Percentiles rank a stretch among this genome's conserved stretches.
Conservation (phyloP, 2,888 invertebrate species). For the Amorpha juglandis region DNA sequence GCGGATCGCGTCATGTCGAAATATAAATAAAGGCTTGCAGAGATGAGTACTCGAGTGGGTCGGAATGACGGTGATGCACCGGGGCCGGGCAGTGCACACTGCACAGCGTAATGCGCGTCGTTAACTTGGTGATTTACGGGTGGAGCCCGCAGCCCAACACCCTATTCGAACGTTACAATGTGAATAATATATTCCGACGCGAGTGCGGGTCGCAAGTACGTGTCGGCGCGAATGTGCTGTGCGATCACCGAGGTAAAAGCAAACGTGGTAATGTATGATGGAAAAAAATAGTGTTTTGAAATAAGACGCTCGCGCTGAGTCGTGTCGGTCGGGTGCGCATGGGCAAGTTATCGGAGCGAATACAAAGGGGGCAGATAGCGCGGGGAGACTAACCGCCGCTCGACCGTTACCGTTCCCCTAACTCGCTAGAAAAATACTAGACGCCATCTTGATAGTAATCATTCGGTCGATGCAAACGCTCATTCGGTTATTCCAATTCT, state of each 20-base stretch:
- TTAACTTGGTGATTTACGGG: constrained; percentile 74
- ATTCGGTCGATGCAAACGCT: constrained; percentile 57
- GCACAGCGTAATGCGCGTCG: constrained; percentile 68
- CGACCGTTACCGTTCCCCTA: constrained; percentile 83
- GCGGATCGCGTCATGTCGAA: constrained; percentile 33
- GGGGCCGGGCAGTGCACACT: constrained; percentile 32
- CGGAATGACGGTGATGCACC: constrained; percentile 49
- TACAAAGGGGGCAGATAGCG: constrained; percentile 83
- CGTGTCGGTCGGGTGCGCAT: constrained; percentile 83
- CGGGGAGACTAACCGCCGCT: constrained; percentile 82
- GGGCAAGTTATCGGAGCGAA: constrained; percentile 84
- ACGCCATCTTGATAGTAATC: constrained; percentile 70
- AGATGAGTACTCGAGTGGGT: constrained; percentile 56
- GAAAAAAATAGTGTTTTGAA: constrained; percentile 70
- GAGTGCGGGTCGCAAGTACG: constrained; percentile 49
- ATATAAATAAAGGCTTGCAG: constrained; percentile 44
- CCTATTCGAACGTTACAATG: constrained; percentile 49
- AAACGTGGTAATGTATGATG: constrained; percentile 68
- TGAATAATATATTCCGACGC: constrained; percentile 27
- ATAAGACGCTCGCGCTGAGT: constrained; percentile 75
- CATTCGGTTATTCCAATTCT: constrained; percentile 58
- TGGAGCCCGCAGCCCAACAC: constrained; percentile 62
- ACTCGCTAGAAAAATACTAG: constrained; percentile 80
- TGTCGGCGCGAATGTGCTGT: constrained; percentile 58
- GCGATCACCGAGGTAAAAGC: constrained; percentile 49